Conservation (phyloP, 2,888 invertebrate genomes). For the Gnatocerus cornutus region DNA sequence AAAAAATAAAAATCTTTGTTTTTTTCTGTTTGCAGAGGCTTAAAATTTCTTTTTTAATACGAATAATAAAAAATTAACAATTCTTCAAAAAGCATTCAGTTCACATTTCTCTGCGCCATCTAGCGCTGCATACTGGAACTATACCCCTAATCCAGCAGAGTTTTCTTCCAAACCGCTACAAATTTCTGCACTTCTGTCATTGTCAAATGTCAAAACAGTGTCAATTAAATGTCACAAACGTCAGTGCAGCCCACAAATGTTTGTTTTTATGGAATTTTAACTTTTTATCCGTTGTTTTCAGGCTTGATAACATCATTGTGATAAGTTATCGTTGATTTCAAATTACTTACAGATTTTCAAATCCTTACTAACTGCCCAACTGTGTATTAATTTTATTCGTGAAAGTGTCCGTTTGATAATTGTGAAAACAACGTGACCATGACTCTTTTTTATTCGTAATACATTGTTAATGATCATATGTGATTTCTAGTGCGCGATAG, state of each 20-base stretch:
- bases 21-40: too few species aligned
- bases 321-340: conserved; percentile 2
- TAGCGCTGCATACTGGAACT: too few species aligned
- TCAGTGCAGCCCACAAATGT: conserved; percentile 18
- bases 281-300: conserved; percentile 12
- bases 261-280: conserved; percentile 25
- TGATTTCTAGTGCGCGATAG: conserved; percentile 12
- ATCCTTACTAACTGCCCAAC: not conserved
- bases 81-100: too few species aligned
- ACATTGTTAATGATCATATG: conserved; percentile 28
- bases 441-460: conserved; percentile 43
- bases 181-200: too few species aligned
- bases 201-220: conserved; percentile 6
- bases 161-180: too few species aligned
- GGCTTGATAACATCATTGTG: conserved; percentile 4
- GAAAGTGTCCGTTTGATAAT: conserved; percentile 33
- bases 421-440: conserved; percentile 46
- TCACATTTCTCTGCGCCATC: too few species aligned
- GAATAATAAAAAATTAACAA: too few species aligned
- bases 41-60: too few species aligned
- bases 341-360: not conserved
- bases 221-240: conserved; percentile 34
- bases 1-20: too few species aligned
- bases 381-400: conserved; percentile 8
- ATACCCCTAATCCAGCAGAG: too few species aligned